Evolutionary conservation across 64 coral and sea anemone genomes (phyloP), one percentile per base, ranked within the genome.

Genomic region (Montipora cactus): DNA sequence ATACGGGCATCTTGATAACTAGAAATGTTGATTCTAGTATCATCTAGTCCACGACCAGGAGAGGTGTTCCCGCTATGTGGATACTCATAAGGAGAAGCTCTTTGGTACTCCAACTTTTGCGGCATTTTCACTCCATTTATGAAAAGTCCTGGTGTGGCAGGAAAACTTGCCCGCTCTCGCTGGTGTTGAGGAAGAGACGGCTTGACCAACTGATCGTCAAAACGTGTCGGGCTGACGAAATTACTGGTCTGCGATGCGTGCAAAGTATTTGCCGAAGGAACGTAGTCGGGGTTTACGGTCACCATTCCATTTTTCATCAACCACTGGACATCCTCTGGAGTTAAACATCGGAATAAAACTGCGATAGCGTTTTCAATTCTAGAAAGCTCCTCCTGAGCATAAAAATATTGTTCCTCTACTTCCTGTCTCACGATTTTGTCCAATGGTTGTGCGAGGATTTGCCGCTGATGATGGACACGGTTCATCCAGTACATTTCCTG

Each of bases 401-500:
- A 77, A 19, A 79, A 93, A 71, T 93, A 93, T 21, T 87, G 55
- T 28, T 87, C 44, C 12, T 93, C 92, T 4, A 93, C 84, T 45
- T 93, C 84, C 4, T 87, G 83, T 49, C 92, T 88, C 22, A 87
- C 71, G 4, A 76, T 3, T 45, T 15, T 9, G 20, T 93, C 83
- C 9, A 93, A 72, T 20, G 61, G 78, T 22, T 93, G 92, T 75
- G 77, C 75, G 5, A 93, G 76, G 3, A 87, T 78, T 28, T 72
- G 75, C 11, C 92, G 92, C 10, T 87, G 84, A 53, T 78, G 46
- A 8, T 49, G 75, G 7, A 93, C 79, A 49, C 77, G 92, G 23
- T 45, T 78, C 78, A 79, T 93, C 84, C 83, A 88, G 66, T 88
- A 80, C 16, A 72, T 87, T 61, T 93, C 92, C 25, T 88, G 92